These are phyloP conservation scores for Bicyclus anynana DNA, from an alignment of 1,140 invertebrate genomes.

Conservation along the genomic window DNA sequence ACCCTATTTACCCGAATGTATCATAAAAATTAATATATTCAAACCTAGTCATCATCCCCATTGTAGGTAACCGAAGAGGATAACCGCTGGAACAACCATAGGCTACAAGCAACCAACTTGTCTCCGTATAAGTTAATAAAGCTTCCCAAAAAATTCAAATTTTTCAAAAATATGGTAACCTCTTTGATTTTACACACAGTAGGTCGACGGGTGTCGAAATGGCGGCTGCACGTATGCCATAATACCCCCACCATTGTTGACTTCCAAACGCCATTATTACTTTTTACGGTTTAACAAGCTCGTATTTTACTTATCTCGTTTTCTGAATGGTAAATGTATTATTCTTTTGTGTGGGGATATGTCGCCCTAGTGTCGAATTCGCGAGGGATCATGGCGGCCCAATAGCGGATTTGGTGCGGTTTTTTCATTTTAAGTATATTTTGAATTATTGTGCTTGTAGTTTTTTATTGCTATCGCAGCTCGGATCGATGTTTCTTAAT, in stretches of 20 bases:
- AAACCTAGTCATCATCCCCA: too few relatives aligned
- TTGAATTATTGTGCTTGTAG: not conserved
- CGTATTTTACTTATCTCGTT: slow-evolving; percentile 73
- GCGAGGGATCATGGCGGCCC: slow-evolving; percentile 20
- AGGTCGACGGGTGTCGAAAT: slow-evolving; percentile 19
- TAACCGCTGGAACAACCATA: too few relatives aligned
- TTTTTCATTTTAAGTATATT: slow-evolving; percentile 11
- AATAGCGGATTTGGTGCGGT: slow-evolving; percentile 23
- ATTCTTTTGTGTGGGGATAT: slow-evolving; percentile 44
- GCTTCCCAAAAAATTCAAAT: not conserved
- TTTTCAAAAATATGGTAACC: not conserved
- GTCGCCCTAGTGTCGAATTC: slow-evolving; percentile 3
- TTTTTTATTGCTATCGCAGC: not conserved
- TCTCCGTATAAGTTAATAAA: not conserved
- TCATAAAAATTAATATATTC: too few relatives aligned
- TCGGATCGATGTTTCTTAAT: too few relatives aligned
- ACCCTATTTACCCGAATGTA: too few relatives aligned
- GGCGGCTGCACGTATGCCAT: slow-evolving; percentile 33
- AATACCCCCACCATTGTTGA: slow-evolving; percentile 65
- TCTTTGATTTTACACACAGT: not conserved
- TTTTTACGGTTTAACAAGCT: slow-evolving; percentile 75
- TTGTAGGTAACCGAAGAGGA: too few relatives aligned
- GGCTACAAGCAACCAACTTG: too few relatives aligned
- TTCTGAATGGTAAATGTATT: slow-evolving; percentile 63
- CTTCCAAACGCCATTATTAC: slow-evolving; percentile 67